Percentiles rank a stretch among this genome's conserved stretches.
These are phyloP conservation scores for Doryteuthis pealeii DNA, from an alignment of 1,140 invertebrate species.

Conservation along the genomic window DNA sequence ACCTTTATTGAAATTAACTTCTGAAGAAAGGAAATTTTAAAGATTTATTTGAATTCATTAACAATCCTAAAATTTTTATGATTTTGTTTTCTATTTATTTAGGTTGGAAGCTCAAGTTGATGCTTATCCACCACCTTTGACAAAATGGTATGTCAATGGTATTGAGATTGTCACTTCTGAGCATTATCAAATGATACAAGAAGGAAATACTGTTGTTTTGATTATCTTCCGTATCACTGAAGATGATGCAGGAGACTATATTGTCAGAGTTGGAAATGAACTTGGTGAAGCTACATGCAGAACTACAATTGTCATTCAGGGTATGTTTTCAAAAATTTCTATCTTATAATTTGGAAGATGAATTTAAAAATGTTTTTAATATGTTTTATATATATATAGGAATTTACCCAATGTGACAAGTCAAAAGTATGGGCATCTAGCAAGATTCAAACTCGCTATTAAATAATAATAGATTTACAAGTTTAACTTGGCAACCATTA, in stretches of 20 bases:
- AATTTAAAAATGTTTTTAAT: too few relatives aligned
- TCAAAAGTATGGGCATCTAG: too few relatives aligned
- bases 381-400: too few relatives aligned
- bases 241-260: constrained; percentile 56
- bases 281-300: constrained; percentile 56
- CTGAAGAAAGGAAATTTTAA: too few relatives aligned
- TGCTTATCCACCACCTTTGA: constrained; percentile 45
- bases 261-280: constrained; percentile 54
- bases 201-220: constrained; percentile 48
- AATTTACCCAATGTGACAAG: too few relatives aligned
- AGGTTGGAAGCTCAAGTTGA: constrained; percentile 53
- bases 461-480: too few relatives aligned
- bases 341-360: too few relatives aligned
- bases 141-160: constrained; percentile 54
- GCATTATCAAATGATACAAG: constrained; percentile 44
- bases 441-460: too few relatives aligned
- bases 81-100: constrained; percentile 21
- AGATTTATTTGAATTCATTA: too few relatives aligned
- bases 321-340: constrained; percentile 35
- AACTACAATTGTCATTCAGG: constrained; percentile 54
- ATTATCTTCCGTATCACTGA: constrained; percentile 49
- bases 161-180: constrained; percentile 48
- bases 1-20: too few relatives aligned
- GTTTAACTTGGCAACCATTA: too few relatives aligned
- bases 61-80: too few relatives aligned